Conservation (phyloP, 2,888 invertebrate genomes). For the Andrena bucephala region DNA sequence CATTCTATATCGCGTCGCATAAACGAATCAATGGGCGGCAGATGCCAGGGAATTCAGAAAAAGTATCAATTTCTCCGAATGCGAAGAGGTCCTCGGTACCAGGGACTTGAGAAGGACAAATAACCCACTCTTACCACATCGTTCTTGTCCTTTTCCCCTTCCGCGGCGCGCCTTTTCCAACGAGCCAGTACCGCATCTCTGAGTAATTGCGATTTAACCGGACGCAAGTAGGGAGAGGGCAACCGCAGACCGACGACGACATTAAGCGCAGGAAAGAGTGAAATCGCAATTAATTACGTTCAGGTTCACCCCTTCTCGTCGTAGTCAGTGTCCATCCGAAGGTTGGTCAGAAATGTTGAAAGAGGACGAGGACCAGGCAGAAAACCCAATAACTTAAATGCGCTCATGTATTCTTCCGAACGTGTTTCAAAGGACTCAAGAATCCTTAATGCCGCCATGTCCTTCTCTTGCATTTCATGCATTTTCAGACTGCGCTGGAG, state of each 20-base stretch:
- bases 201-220: conserved; percentile 81
- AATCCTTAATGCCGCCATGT: conserved; percentile 15
- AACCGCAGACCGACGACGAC: conserved; percentile 76
- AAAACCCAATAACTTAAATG: conserved; percentile 77
- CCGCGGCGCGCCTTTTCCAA: conserved; percentile 48
- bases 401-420: conserved; percentile 74
- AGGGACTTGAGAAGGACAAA: conserved; percentile 62
- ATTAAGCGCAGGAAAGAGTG: conserved; percentile 81
- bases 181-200: conserved; percentile 68
- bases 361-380: conserved; percentile 47
- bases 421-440: conserved; percentile 55
- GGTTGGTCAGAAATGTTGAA: conserved; percentile 65
- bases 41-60: conserved; percentile 14
- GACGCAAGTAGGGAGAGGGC: conserved; percentile 73
- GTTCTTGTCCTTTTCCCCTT: conserved; percentile 51
- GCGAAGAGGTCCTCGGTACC: conserved; percentile 28
- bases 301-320: conserved; percentile 63
- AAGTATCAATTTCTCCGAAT: conserved; percentile 34
- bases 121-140: conserved; percentile 64
- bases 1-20: neutral
- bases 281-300: conserved; percentile 83
- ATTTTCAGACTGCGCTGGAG: neutral
- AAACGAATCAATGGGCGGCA: conserved; percentile 12
- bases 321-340: conserved; percentile 66
- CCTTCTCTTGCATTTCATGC: conserved; percentile 5